Evolutionary conservation across 2,797 vertebrate genomes (phyloP).

Genomic region (Myotis myotis): DNA sequence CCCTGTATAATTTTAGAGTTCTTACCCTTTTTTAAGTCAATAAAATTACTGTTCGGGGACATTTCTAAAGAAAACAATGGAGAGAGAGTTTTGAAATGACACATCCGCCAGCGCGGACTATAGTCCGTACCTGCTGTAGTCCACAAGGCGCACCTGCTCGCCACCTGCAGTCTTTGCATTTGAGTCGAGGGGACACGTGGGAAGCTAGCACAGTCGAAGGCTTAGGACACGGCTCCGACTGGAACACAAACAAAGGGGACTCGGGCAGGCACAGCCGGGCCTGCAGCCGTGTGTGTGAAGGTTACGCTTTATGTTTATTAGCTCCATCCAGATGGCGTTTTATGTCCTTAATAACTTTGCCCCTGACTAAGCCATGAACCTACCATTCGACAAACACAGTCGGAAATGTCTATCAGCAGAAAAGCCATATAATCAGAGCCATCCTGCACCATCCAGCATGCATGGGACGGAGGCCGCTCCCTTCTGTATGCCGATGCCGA

Average conservation of each 20-base stretch:
- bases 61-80: not conserved
- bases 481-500: slow-evolving; percentile 1
- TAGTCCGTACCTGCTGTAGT: not conserved
- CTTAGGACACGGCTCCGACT: slow-evolving; percentile 74
- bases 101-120: not conserved
- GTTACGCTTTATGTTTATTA: slow-evolving; percentile 91
- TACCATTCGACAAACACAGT: slow-evolving; percentile 86
- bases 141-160: slow-evolving; percentile 56
- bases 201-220: slow-evolving; percentile 53
- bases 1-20: not conserved
- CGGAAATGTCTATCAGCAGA: slow-evolving; percentile 87
- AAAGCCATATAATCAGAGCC: slow-evolving; percentile 76
- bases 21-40: not conserved
- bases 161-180: slow-evolving; percentile 46
- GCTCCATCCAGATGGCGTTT: slow-evolving; percentile 90
- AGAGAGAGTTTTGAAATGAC: not conserved
- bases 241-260: slow-evolving; percentile 85
- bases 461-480: slow-evolving; percentile 13
- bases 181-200: slow-evolving; percentile 62
- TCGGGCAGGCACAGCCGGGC: slow-evolving; percentile 84
- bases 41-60: not conserved
- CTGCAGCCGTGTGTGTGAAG: slow-evolving; percentile 86
- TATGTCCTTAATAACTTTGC: slow-evolving; percentile 92
- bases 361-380: slow-evolving; percentile 91
- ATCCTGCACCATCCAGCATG: slow-evolving; percentile 46